phyloP scores from a whole-genome alignment of 1,140 invertebrate species.

The Pseudobourletiella spinata region DNA sequence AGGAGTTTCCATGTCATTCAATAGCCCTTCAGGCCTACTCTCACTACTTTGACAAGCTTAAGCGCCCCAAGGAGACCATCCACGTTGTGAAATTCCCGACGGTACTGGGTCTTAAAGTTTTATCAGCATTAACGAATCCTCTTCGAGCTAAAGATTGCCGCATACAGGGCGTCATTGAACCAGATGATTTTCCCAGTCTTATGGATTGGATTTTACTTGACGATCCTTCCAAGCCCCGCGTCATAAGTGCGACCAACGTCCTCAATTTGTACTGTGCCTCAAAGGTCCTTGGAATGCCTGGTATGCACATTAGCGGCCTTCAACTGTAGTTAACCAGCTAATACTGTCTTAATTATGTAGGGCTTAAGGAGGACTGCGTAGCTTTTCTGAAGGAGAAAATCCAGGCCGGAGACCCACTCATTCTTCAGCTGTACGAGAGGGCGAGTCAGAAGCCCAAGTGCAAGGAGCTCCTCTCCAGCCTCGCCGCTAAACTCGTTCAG shows the following conservation, averaged over 20 bases:
- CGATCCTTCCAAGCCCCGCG: constrained; percentile 1
- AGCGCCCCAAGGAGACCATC: constrained; percentile 6
- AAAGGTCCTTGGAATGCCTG: constrained; percentile 10
- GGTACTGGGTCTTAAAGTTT: no score
- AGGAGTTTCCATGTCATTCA: constrained; percentile 26
- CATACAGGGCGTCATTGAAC: background rate
- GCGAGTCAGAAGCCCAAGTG: constrained; percentile 8
- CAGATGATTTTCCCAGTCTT: constrained; percentile 12
- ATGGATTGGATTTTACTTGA: constrained; percentile 27
- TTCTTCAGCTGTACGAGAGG: constrained; percentile 23
- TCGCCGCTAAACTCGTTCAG: constrained; percentile 13
- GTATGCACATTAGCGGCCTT: no score
- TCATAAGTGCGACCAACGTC: constrained; percentile 17
- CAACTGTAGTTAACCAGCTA: background rate
- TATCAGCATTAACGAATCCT: no score
- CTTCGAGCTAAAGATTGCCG: constrained; percentile 9
- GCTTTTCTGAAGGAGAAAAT: constrained; percentile 18
- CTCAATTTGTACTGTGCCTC: constrained; percentile 15
- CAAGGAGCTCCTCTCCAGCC: constrained; percentile 9
- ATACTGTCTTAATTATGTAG: background rate
- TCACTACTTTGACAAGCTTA: constrained; percentile 17
- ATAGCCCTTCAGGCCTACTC: constrained; percentile 25
- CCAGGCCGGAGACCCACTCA: constrained; percentile 6
- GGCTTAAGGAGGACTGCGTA: constrained; percentile 13
- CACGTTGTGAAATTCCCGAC: constrained; percentile 1